Percentiles rank a stretch among this genome's conserved stretches.
Evolutionary conservation across 2,113 vertebrate species (phyloP).

Genomic region (Gadus chalcogrammus): DNA sequence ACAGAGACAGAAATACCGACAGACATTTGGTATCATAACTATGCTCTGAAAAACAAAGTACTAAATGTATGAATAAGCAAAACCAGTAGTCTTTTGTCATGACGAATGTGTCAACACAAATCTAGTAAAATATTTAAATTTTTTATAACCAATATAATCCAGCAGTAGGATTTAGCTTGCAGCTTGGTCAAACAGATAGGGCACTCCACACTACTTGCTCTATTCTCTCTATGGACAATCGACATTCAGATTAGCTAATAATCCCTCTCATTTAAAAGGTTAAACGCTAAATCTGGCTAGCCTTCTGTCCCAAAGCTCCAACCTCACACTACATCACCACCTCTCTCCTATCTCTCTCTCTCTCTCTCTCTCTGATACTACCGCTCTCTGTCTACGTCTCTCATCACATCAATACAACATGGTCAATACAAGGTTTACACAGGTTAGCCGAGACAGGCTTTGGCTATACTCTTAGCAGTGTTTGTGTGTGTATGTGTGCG

Average conservation of each 20-base stretch:
- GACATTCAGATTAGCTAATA: background rate
- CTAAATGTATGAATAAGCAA: too few relatives aligned
- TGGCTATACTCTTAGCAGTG: background rate
- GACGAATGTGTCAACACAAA: too few relatives aligned
- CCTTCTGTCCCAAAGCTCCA: background rate
- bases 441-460: background rate
- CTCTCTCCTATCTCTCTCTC: background rate
- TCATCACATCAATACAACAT: background rate
- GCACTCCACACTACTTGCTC: too few relatives aligned
- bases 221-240: too few relatives aligned
- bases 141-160: too few relatives aligned
- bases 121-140: too few relatives aligned
- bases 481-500: background rate
- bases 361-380: background rate
- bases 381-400: background rate
- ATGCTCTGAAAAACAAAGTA: too few relatives aligned
- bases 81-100: too few relatives aligned
- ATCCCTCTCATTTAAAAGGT: background rate
- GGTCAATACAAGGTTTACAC: slow-evolving; percentile 6
- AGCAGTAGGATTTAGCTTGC: too few relatives aligned
- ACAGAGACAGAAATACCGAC: background rate
- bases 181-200: too few relatives aligned
- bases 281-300: slow-evolving; percentile 1
- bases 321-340: too few relatives aligned
- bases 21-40: too few relatives aligned